A percentile compares a stretch with the other conserved stretches of the same genome.
Evolutionary conservation across 2,797 vertebrate species (phyloP).

Genomic region (Craterocephalus amniculus): DNA sequence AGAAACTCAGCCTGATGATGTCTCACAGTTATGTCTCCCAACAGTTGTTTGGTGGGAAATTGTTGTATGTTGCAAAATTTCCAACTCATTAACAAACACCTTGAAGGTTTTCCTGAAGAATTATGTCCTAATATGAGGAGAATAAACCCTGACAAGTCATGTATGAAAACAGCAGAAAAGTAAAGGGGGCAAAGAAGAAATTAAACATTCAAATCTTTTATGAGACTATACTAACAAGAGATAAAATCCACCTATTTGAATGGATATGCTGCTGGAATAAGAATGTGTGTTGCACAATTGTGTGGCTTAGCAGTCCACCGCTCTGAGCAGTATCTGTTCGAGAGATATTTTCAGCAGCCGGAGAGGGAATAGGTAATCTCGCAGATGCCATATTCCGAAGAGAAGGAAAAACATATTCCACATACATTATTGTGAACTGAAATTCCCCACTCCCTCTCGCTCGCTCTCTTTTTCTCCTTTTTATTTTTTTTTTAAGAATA

Average conservation of each 20-base stretch:
- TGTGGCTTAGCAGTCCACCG: constrained; percentile 32
- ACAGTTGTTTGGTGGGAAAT: neutral
- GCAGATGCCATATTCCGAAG: constrained; percentile 44
- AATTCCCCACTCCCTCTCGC: neutral
- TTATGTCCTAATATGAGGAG: neutral
- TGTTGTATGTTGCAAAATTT: neutral
- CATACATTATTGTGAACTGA: constrained; percentile 20
- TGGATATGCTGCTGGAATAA: constrained; percentile 57
- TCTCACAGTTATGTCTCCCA: neutral
- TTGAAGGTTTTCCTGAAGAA: neutral
- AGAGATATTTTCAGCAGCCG: constrained; percentile 53
- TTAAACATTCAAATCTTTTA: constrained; percentile 6
- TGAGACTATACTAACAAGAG: constrained; percentile 17
- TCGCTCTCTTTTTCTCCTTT: constrained; percentile 22
- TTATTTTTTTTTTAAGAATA: constrained; percentile 11
- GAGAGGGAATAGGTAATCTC: constrained; percentile 55
- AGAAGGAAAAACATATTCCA: constrained; percentile 34
- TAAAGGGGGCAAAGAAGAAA: neutral
- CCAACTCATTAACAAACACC: neutral
- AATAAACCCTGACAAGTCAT: neutral
- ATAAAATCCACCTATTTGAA: constrained; percentile 30
- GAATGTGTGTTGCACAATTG: constrained; percentile 54
- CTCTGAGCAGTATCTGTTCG: constrained; percentile 24
- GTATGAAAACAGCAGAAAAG: neutral
- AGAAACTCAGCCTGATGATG: constrained; percentile 16